Base-by-base conservation (phyloP, 1,140 invertebrate species). In the Hyles euphorbiae region DNA sequence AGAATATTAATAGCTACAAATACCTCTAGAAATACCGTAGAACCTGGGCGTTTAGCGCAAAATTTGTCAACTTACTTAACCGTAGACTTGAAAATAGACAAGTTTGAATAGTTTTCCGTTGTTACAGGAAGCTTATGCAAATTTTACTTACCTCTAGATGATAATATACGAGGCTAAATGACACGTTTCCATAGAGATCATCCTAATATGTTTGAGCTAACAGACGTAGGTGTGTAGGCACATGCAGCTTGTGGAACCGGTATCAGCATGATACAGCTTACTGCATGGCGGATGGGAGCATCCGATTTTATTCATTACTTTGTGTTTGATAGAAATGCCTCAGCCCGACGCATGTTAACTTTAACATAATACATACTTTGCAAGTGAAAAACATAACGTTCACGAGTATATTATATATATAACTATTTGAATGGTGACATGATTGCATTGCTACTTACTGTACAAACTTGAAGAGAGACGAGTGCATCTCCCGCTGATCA, bases 231-330 rank as follows among this genome's bases (percentile, higher is more conserved):
- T 53, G 51, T 56, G 51, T 58, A 48, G 54, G 65, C 64, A 76
- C 64, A 69, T 70, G 73, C 76, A 78, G 82, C 83, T 86, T 84
- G 67, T 76, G 70, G 60, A 77, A 74, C 68, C 65, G 67, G 72
- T 78, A 81, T 72, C 74, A 83, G 86, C 86, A 88, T 88, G 86
- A 84, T 76, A 76, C 79, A 83, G 86, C 86, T 88, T 87, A 74
- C 72, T 88, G 86, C 86, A 88, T 88, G 86, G 82, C 83, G 81
- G 78, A 84, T 74, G 70, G 76, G 59, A 79, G 59, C 77, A 78
- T 83, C 83, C 81, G 71, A 74, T 77, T 86, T 80, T 78, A 70
- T 78, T 73, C 68, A 74, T 76, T 80, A 76, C 66, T 81, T 83
- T 80, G 69, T 88, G 79, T 83, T 83, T 76, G 63, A 83, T 84